Evolutionary conservation across 1,140 invertebrate species (phyloP), one percentile per base, ranked within the genome.

Genomic region (Sipha flava): DNA sequence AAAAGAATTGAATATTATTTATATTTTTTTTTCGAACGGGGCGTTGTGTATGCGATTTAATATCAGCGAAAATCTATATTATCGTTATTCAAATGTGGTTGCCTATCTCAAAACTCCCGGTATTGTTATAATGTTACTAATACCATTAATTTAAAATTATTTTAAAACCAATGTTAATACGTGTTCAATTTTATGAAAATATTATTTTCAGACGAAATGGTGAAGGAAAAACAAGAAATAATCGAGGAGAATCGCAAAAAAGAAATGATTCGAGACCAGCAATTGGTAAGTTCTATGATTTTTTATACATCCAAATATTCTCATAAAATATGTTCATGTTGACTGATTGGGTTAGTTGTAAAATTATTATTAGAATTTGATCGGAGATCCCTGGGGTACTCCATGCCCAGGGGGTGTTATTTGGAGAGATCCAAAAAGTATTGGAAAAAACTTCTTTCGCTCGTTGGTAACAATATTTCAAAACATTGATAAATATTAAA

Each of bases 381-480:
- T 57, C 23, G 80, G 79, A 14, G 62, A 85, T 40, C 89, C 89
- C 23, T 91, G 90, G 90, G 90, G 90, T 72, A 88, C 87, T 82
- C 87, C 87, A 6, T 90, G 90, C 81, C 90, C 90, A 80, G 90
- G 90, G 77, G 90, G 90, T 81, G 84, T 85, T 68, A 86, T 86
- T 82, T 91, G 90, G 90, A 87, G 90, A 83, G 88, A 89, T 84
- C 90, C 89, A 80, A 86, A 87, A 81, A 85, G 88, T 82, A 86
- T 90, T 81, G 90, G 90, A 82, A 84, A 88, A 81, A 88, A 90
- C 85, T 91, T 91, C 86, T 87, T 89, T 47, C 88, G 90, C 83
- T 91, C 90, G 80, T 87, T 91, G 90, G 90, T 91, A 88, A 77
- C 21, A 77, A 77, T 57, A 52, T 70, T 80, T 47, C 43, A 34